Evolutionary conservation across 2,888 invertebrate species (phyloP), one percentile per base, ranked within the genome.

Genomic region (Caenorhabditis sp.): DNA sequence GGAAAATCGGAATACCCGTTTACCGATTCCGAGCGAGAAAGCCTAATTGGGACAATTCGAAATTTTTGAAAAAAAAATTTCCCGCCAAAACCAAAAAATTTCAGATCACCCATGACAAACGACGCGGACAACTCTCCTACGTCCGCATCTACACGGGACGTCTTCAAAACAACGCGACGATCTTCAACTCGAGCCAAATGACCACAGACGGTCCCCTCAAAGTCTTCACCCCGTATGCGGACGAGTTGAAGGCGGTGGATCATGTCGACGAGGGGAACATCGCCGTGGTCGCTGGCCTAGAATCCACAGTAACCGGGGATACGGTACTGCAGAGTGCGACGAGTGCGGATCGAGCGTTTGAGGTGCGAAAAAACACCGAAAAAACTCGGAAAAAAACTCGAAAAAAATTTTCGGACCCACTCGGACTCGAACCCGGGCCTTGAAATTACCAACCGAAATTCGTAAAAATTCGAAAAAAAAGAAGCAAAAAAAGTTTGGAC

Each of bases 81-180:
- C n/a, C n/a, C n/a, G n/a, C n/a, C n/a, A n/a, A n/a, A n/a, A n/a
- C n/a, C 16, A 26, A 1, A 31, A 12, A 8, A 0, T 98, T 98
- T 92, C 97, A 99, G 94, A 95, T 97, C 19, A 94, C 96, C 58
- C 96, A 98, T 91, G 96, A 98, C 90, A 95, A 95, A 90, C 96
- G 96, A 92, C 94, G 95, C 85, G 97, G 98, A 0, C 95, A 96
- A 0, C 92, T 98, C 56, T 96, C 96, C 0, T 96, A 96, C 93
- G 93, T 96, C 8, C 94, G 98, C 84, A 93, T 98, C 38, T 91
- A 90, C 81, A 89, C 86, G 7, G 91, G 91, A n/a, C 63, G 75
- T 24, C 66, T 91, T 24, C 64, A 69, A 31, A 86, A 85, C 44
- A 84, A 85, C 35, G 63, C 86, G 0, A 47, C 66, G 19, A 73